phyloP scores from a whole-genome alignment of 2,888 invertebrate genomes.

The Argyresthia goedartella region DNA sequence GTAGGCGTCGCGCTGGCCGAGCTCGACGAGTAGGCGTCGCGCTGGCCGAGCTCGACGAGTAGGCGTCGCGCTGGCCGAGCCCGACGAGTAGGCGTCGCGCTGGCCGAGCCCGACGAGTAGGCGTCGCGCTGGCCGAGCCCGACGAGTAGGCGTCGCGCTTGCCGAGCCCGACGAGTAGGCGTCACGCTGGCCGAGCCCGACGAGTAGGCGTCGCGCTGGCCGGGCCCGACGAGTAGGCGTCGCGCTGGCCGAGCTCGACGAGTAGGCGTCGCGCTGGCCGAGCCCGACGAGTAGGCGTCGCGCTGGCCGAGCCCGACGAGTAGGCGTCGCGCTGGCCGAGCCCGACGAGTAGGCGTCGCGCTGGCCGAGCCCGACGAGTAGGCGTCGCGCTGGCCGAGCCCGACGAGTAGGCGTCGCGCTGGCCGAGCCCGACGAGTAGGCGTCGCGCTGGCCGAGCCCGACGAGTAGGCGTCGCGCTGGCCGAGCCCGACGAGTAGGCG shows the following conservation, averaged over 20 bases:
- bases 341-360: slow-evolving; percentile 75
- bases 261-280: slow-evolving; percentile 84
- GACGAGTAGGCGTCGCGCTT: too few species aligned
- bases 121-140: slow-evolving; percentile 81
- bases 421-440: slow-evolving; percentile 65
- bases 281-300: slow-evolving; percentile 71
- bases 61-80: slow-evolving; percentile 84
- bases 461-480: slow-evolving; percentile 81
- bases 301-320: slow-evolving; percentile 71
- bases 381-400: slow-evolving; percentile 84
- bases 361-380: slow-evolving; percentile 62
- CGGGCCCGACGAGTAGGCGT: slow-evolving; percentile 66
- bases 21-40: slow-evolving; percentile 75
- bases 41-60: slow-evolving; percentile 62
- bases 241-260: slow-evolving; percentile 74
- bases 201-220: slow-evolving; percentile 84
- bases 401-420: slow-evolving; percentile 79
- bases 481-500: slow-evolving; percentile 28
- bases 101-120: slow-evolving; percentile 68
- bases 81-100: slow-evolving; percentile 76
- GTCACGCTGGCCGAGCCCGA: slow-evolving; percentile 79
- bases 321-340: slow-evolving; percentile 84
- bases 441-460: slow-evolving; percentile 79
- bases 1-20: slow-evolving; percentile 84
- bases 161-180: too few species aligned